Percentiles rank a stretch among this genome's conserved stretches.
Evolutionary conservation across 2,888 invertebrate species (phyloP).

Genomic region (Phortica magna): DNA sequence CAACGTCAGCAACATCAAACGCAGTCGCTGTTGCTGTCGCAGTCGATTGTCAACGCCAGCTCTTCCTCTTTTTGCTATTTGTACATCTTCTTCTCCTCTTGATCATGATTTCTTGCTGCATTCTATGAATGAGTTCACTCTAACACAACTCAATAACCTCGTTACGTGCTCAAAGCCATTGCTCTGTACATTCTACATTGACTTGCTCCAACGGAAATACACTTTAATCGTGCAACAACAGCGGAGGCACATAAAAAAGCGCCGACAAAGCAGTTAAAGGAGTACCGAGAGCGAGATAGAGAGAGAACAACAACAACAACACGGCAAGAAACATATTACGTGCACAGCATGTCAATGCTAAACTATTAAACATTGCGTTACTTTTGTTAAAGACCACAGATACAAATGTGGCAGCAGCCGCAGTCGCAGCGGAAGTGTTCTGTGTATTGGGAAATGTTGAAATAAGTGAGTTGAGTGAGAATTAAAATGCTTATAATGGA

Average conservation of each 20-base stretch:
- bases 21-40: no score
- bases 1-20: no score
- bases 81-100: background rate
- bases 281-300: background rate
- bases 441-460: background rate
- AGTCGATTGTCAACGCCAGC: no score
- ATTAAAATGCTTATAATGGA: no score
- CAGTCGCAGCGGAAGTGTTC: background rate
- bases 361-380: background rate
- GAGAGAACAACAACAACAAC: background rate
- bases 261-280: conserved; percentile 17
- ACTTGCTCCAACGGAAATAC: background rate
- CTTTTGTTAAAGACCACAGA: background rate
- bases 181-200: background rate
- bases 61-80: no score
- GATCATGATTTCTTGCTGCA: background rate
- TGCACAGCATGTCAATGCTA: conserved; percentile 10
- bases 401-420: background rate
- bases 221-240: conserved; percentile 10
- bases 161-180: background rate
- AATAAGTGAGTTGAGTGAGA: background rate
- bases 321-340: conserved; percentile 5
- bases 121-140: background rate
- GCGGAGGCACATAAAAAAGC: background rate
- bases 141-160: background rate